Base-by-base conservation (phyloP, 2,888 invertebrate species). In the Cephus pygmeus region DNA sequence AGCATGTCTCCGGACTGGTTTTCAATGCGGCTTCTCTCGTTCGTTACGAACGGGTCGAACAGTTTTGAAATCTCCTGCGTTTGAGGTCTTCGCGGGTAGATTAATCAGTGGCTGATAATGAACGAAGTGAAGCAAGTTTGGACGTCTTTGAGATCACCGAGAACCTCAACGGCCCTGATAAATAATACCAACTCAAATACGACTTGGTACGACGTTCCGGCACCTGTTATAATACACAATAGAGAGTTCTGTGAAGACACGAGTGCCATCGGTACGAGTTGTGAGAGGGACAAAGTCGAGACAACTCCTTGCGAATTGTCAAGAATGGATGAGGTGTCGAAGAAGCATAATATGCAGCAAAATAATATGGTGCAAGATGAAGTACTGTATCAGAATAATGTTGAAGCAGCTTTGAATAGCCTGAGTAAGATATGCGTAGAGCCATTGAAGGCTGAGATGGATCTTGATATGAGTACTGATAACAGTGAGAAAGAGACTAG, bases 131-230 rank as follows among this genome's bases (percentile, higher is more conserved):
- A 81, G 69, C 87, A 88, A 78, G 87, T 85, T 79, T 87, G 88
- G 89, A 83, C 85, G 75, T 83, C 86, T 11, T 76, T 89, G 31
- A 85, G 82, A 77, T 85, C 88, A 69, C 86, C 85, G 74, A 79
- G 83, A 73, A 86, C 79, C 79, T 80, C 82, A 68, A 75, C 81
- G n/a, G 75, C 78, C 69, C 76, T 79, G 78, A 34, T 34, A 34
- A 71, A 15, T n/a, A 34, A 30, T 76, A 79, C 35, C n/a, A 79
- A 76, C 71, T 83, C 85, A 30, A 81, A 80, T 33, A 81, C 88
- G 9, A 87, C 87, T 31, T 90, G 90, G 90, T 90, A 90, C 87
- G 90, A 90, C 79, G 83, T 80, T 12, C 89, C 88, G 31, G 83
- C 84, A 33, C 90, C 89, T 11, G 84, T 87, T 35, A 90, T 90